Percentiles rank a stretch among this genome's conserved stretches.
These are phyloP conservation scores for Aythya baeri DNA, from an alignment of 2,113 vertebrate species.

Conservation along the genomic window DNA sequence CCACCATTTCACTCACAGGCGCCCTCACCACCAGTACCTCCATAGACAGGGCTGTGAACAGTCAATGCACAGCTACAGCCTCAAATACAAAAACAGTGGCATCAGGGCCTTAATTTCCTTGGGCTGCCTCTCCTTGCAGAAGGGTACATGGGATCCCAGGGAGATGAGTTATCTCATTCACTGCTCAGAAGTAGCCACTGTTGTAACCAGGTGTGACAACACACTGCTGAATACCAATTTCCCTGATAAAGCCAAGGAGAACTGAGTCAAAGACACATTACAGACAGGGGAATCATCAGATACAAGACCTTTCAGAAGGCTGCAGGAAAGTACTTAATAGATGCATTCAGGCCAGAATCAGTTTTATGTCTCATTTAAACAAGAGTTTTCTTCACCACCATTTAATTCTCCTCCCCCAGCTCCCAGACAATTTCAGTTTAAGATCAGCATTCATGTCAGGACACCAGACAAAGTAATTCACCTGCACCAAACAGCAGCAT, in stretches of 20 bases:
- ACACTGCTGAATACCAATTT: background rate
- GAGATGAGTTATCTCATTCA: background rate
- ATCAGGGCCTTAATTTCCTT: background rate
- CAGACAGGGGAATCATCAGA: background rate
- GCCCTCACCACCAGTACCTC: background rate
- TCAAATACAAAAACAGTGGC: background rate
- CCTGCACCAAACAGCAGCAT: background rate
- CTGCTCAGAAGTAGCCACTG: background rate
- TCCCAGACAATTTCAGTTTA: background rate
- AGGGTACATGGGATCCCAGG: background rate
- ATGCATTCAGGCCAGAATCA: background rate
- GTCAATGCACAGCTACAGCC: too few relatives aligned
- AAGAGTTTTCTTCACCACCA: background rate
- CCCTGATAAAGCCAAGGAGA: background rate
- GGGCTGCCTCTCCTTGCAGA: background rate
- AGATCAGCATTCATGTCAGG: too few relatives aligned
- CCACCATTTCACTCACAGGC: too few relatives aligned
- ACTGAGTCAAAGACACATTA: background rate
- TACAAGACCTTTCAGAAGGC: background rate
- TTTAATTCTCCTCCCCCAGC: background rate
- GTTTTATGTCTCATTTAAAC: background rate
- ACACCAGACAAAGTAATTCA: background rate
- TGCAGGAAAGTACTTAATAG: background rate
- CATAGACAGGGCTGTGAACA: background rate
- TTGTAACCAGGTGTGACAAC: background rate